A percentile compares a stretch with the other conserved stretches of the same genome.
Conservation (phyloP, 1,140 invertebrate species). For the Anastatus disparis region DNA sequence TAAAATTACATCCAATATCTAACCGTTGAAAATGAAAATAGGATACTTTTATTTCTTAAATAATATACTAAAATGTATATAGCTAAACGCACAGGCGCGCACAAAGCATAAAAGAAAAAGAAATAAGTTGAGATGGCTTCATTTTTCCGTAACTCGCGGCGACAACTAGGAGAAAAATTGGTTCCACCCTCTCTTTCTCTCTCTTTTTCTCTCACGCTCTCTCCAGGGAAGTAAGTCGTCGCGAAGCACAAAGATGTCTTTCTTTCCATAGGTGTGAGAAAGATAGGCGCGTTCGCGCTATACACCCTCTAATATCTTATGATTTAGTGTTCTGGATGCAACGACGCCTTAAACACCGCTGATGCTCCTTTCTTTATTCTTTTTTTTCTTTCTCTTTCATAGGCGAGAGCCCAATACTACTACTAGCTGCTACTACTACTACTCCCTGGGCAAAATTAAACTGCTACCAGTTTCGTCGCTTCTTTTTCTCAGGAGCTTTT, state of each 20-base stretch:
- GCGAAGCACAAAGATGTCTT: conserved; percentile 23
- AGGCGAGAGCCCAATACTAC: conserved; percentile 51
- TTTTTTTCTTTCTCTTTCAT: neutral
- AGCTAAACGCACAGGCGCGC: too few species aligned
- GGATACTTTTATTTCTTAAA: too few species aligned
- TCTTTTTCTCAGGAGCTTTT: conserved; percentile 15
- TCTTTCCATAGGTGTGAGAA: conserved; percentile 48
- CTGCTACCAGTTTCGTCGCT: conserved; percentile 44
- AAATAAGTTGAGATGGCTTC: conserved; percentile 48
- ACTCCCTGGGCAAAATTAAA: conserved; percentile 63
- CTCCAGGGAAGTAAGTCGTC: neutral
- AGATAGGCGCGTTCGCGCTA: conserved; percentile 38
- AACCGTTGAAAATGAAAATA: too few species aligned
- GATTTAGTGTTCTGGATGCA: conserved; percentile 62
- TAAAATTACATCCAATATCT: too few species aligned
- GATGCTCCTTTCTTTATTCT: conserved; percentile 38
- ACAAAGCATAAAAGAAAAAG: too few species aligned
- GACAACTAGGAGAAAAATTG: conserved; percentile 63
- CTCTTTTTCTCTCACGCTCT: too few species aligned
- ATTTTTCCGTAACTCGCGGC: conserved; percentile 59
- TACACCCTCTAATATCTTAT: conserved; percentile 62
- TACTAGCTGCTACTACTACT: too few species aligned
- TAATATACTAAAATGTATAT: too few species aligned
- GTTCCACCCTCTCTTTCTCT: conserved; percentile 51
- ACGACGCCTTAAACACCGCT: conserved; percentile 55